phyloP scores from a whole-genome alignment of 1,140 invertebrate genomes.

The Euura saliciscinereae region DNA sequence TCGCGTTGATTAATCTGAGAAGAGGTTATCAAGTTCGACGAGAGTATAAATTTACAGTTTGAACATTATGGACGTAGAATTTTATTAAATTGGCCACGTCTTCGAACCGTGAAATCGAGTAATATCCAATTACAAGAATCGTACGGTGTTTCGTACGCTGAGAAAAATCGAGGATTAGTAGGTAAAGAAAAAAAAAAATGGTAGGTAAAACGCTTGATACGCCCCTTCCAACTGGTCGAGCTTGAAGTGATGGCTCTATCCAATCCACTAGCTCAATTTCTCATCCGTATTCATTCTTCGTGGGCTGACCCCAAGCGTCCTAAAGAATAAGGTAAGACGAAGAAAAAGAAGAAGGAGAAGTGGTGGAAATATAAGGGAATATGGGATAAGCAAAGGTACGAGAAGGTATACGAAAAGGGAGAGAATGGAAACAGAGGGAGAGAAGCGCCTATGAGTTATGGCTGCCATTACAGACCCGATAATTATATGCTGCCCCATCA shows the following conservation, averaged over 20 bases:
- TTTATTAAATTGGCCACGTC: background rate
- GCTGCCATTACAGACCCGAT: constrained; percentile 55
- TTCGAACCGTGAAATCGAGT: background rate
- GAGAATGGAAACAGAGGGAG: constrained; percentile 38
- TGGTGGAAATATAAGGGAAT: background rate
- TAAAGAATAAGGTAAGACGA: constrained; percentile 37
- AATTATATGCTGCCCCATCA: constrained; percentile 59
- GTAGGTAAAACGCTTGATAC: background rate
- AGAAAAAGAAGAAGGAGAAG: constrained; percentile 46
- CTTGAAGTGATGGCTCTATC: constrained; percentile 57
- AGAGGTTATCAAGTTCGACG: too few relatives aligned
- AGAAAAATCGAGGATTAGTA: background rate
- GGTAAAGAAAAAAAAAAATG: too few relatives aligned
- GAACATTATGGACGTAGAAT: too few relatives aligned
- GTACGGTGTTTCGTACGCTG: background rate
- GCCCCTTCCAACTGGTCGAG: constrained; percentile 26
- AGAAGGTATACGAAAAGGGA: constrained; percentile 36
- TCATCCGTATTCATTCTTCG: constrained; percentile 52
- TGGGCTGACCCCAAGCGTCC: constrained; percentile 44
- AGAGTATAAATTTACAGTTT: too few relatives aligned
- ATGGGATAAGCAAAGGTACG: too few relatives aligned
- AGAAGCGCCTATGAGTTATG: constrained; percentile 63
- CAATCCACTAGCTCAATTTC: constrained; percentile 55
- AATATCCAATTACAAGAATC: background rate
- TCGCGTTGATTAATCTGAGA: too few relatives aligned